Evolutionary conservation across 2,113 vertebrate species (phyloP).

Genomic region (Galemys pyrenaicus): DNA sequence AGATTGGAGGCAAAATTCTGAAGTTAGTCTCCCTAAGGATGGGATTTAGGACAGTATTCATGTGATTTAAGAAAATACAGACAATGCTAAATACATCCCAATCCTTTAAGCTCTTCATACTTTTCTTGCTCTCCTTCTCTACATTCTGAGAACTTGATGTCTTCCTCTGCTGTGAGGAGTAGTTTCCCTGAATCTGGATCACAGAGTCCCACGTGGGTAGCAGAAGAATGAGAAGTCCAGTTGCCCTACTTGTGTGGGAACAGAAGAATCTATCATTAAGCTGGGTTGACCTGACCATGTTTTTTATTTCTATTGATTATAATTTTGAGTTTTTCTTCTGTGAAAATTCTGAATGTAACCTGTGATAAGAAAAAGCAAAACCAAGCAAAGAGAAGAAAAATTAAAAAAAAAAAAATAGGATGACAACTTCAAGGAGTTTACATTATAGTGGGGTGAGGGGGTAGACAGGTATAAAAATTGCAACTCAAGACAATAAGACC

Average conservation of each 20-base stretch:
- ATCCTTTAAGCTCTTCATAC: neutral
- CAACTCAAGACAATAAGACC: neutral
- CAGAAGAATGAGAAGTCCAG: neutral
- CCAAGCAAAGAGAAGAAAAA: neutral
- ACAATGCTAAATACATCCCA: neutral
- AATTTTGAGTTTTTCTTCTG: neutral
- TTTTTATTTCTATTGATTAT: neutral
- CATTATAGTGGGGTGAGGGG: too few relatives aligned
- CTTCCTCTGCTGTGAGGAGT: fast-evolving
- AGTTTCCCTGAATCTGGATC: fast-evolving
- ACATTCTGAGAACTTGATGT: neutral
- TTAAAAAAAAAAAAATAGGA: neutral
- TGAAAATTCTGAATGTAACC: neutral
- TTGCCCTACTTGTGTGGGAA: neutral
- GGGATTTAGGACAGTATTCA: too few relatives aligned
- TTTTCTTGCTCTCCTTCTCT: neutral
- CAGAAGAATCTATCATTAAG: neutral
- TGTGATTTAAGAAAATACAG: too few relatives aligned
- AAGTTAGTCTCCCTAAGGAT: too few relatives aligned
- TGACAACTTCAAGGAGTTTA: neutral
- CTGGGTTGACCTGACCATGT: neutral
- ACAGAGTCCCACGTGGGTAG: neutral
- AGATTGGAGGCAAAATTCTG: too few relatives aligned
- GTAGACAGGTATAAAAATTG: neutral
- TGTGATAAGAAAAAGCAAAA: neutral